Conservation (phyloP, 1,140 invertebrate genomes). For the Temnothorax nylanderi region DNA sequence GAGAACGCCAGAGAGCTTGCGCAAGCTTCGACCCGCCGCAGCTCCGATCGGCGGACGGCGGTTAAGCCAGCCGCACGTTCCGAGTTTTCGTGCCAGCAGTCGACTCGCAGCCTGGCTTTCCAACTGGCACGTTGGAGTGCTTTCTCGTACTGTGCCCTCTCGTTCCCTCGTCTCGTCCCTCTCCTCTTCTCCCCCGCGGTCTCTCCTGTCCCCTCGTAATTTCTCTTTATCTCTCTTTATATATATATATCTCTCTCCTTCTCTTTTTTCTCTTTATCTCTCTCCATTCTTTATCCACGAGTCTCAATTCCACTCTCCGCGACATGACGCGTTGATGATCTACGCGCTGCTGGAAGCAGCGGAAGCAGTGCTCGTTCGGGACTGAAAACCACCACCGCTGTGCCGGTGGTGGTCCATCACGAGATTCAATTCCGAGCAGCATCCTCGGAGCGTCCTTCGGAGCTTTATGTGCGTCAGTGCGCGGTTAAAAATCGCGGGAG, state of each 20-base stretch:
- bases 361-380: not conserved
- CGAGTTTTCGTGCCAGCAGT: slow-evolving; percentile 61
- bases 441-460: not conserved
- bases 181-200: slow-evolving; percentile 70
- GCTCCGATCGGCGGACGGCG: slow-evolving; percentile 66
- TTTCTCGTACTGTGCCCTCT: slow-evolving; percentile 23
- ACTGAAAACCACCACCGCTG: not conserved
- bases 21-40: slow-evolving; percentile 82
- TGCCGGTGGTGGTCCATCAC: not conserved
- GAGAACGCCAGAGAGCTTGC: slow-evolving; percentile 79
- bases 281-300: not conserved
- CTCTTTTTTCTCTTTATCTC: not conserved
- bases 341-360: slow-evolving; percentile 30
- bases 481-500: not conserved
- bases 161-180: slow-evolving; percentile 27
- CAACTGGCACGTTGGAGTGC: not conserved
- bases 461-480: slow-evolving; percentile 31
- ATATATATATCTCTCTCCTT: too few species aligned
- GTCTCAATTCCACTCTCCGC: not conserved
- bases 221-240: slow-evolving; percentile 26
- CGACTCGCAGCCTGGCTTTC: slow-evolving; percentile 58
- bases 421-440: slow-evolving; percentile 22
- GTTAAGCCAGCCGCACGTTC: slow-evolving; percentile 66
- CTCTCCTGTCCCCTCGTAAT: slow-evolving; percentile 58
- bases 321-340: slow-evolving; percentile 46